Evolutionary conservation across 2,888 invertebrate genomes (phyloP).

Genomic region (Heptascelio sp.): DNA sequence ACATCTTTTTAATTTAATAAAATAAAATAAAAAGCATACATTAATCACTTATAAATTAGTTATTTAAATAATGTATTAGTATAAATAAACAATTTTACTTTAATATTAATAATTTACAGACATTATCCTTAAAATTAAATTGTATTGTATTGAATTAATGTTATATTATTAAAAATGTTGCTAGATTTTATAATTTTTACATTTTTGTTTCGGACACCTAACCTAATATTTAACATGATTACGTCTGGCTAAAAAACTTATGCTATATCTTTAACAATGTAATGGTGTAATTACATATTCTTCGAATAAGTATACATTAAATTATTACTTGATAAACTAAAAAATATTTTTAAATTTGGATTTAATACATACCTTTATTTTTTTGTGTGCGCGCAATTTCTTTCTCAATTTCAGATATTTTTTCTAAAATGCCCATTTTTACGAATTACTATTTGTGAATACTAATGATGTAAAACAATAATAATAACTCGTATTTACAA

Average conservation of each 20-base stretch:
- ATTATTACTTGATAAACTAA: background rate
- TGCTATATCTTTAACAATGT: background rate
- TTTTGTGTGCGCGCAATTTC: conserved; percentile 99
- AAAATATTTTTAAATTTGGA: conserved; percentile 1
- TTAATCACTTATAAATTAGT: no score
- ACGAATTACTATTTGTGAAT: no score
- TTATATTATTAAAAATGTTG: no score
- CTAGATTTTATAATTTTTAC: no score
- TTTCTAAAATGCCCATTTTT: conserved; percentile 99
- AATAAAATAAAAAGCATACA: no score
- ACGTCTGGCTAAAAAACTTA: background rate
- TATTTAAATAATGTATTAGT: no score
- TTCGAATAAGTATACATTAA: conserved; percentile 1
- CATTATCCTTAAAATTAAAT: no score
- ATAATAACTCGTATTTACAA: conserved; percentile 39
- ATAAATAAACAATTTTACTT: no score
- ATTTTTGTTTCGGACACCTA: no score
- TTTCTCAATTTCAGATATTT: conserved; percentile 99
- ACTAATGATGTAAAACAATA: background rate
- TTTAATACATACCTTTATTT: conserved; percentile 95
- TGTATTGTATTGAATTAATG: no score
- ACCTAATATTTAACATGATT: background rate
- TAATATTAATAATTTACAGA: no score
- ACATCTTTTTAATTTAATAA: no score
- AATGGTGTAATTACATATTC: background rate